A percentile compares a stretch with the other conserved stretches of the same genome.
phyloP scores from a whole-genome alignment of 2,113 vertebrate genomes.

The Marmota monax region DNA sequence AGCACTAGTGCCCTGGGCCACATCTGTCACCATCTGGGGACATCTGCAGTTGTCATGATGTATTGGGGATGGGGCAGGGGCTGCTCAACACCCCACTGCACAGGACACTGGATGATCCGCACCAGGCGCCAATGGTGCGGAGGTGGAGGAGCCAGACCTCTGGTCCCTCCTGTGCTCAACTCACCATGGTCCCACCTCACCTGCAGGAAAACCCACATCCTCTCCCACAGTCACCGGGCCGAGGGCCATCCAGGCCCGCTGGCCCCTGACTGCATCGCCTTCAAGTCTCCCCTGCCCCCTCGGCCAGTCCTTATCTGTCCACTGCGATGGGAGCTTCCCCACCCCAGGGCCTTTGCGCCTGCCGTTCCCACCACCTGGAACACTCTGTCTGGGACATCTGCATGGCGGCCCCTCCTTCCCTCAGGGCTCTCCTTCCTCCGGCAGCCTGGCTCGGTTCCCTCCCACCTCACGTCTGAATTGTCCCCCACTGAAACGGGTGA shows the following conservation, averaged over 20 bases:
- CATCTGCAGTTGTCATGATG: too few species aligned
- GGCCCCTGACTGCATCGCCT: not conserved
- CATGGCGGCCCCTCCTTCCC: too few species aligned
- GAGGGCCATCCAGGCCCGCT: not conserved
- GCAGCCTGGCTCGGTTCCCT: too few species aligned
- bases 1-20: too few species aligned
- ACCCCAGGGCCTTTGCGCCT: constrained; percentile 35
- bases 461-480: too few species aligned
- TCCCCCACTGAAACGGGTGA: too few species aligned
- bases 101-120: not conserved
- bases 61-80: too few species aligned
- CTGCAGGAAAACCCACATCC: not conserved
- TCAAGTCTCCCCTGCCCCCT: not conserved
- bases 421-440: not conserved
- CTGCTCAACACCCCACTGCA: too few species aligned
- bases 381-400: not conserved
- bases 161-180: not conserved
- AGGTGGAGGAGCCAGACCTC: not conserved
- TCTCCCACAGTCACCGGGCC: not conserved
- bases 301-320: not conserved
- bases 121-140: too few species aligned
- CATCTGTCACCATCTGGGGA: too few species aligned
- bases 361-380: not conserved
- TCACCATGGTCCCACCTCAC: not conserved
- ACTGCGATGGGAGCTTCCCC: not conserved